Base-by-base conservation (phyloP, 2,888 invertebrate genomes). In the Leptopilina myrica region DNA sequence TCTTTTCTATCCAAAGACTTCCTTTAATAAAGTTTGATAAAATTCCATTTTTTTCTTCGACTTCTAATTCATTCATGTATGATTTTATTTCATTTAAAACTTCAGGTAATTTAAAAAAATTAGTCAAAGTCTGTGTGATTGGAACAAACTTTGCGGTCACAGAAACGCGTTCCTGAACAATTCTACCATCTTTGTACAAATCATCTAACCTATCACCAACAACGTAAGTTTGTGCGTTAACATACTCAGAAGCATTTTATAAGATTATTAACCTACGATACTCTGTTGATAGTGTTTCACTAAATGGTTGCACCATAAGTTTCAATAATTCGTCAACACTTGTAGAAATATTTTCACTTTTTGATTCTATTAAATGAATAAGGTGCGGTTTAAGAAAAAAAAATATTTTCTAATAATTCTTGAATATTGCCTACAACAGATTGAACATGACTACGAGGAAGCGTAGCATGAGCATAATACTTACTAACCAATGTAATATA, bases 101-200 rank as follows among this genome's bases (percentile, higher is more conserved):
- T 33, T n/a, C 43, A 26, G 65, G 65, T 40, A 65, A 40, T 12
- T 65, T 14, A 11, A 65, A 65, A 65, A 65, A 65, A 43, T 20
- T 40, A 11, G 14, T 43, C n/a, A 65, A 65, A 12, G 65, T 65
- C 33, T 65, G 1, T 20, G 20, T 43, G 9, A 65, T 33, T 7
- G 65, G 43, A 69, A 69, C 20, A 49, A 6, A 69, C n/a, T 69
- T 49, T 11, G 49, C 69, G 5, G 43, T 49, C 6, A 53, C 49
- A 26, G 14, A 56, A 49, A 53, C 53, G 11, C 49, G 12, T 69
- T 69, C 53, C 26, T 49, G 49, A 20, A 69, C 49, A 8, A 49
- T 26, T 69, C 69, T 69, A 26, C 69, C 69, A 15, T 69, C 53
- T 69, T 20, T 49, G 14, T 69, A 69, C 49, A 53, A 53, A 69